These are phyloP conservation scores for Chloropsis cyanopogon DNA, from an alignment of 2,113 vertebrate genomes.

Conservation along the genomic window DNA sequence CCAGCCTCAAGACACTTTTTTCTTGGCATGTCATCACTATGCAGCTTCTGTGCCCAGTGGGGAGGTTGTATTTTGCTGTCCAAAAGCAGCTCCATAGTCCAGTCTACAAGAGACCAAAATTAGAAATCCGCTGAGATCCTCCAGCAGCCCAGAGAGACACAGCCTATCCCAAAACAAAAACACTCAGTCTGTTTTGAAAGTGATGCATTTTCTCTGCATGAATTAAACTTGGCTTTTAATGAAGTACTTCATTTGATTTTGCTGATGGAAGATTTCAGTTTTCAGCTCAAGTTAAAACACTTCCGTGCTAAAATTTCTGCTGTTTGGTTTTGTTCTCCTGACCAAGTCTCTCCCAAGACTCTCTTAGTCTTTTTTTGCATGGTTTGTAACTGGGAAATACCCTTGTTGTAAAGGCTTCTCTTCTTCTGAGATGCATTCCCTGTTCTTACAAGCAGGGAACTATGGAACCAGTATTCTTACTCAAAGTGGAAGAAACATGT, in stretches of 20 bases:
- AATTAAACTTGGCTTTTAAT: constrained; percentile 35
- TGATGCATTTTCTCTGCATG: not conserved
- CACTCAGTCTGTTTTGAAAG: not conserved
- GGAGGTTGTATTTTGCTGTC: not conserved
- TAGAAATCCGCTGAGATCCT: not conserved
- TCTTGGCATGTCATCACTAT: not conserved
- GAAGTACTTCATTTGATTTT: constrained; percentile 26
- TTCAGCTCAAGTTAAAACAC: not conserved
- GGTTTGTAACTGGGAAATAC: not conserved
- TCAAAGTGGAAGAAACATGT: not conserved
- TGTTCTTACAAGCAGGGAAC: not conserved
- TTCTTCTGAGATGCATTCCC: not conserved
- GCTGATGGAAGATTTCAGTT: not conserved
- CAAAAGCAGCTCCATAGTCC: not conserved
- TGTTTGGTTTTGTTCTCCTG: not conserved
- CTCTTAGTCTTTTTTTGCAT: not conserved
- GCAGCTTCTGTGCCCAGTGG: not conserved
- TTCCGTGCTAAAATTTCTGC: not conserved
- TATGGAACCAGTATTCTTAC: not conserved
- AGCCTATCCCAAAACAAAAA: not conserved
- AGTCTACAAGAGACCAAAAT: not conserved
- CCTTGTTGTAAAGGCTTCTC: not conserved
- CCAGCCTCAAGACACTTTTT: not conserved
- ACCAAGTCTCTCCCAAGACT: not conserved
- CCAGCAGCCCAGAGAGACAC: not conserved